Percentiles rank a stretch among this genome's conserved stretches.
Conservation (phyloP, 2,888 invertebrate species). For the Hofmannophila pseudospretella region DNA sequence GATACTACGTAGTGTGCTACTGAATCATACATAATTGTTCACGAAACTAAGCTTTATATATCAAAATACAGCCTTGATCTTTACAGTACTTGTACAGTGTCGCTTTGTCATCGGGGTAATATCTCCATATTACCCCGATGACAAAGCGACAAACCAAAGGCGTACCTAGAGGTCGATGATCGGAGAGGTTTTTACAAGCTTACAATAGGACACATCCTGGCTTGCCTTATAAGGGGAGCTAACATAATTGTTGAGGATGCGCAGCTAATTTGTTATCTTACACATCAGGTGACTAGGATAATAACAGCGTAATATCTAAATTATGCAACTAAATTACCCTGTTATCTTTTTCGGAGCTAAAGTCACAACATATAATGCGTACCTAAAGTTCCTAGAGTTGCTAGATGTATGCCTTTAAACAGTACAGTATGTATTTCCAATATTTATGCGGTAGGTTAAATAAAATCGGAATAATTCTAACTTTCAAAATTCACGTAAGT, state of each 20-base stretch:
- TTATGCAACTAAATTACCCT: background rate
- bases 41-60: slow-evolving; percentile 42
- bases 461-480: too few species aligned
- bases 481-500: too few species aligned
- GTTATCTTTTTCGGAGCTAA: background rate
- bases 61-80: slow-evolving; percentile 50
- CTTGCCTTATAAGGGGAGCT: slow-evolving; percentile 29
- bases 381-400: too few species aligned
- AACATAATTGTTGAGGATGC: slow-evolving; percentile 1
- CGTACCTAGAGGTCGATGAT: slow-evolving; percentile 36
- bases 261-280: background rate
- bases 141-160: slow-evolving; percentile 30
- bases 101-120: too few species aligned
- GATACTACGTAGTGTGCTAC: slow-evolving; percentile 12
- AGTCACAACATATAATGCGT: too few species aligned
- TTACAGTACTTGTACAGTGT: slow-evolving; percentile 18
- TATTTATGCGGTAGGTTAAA: too few species aligned
- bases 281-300: too few species aligned
- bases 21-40: slow-evolving; percentile 16
- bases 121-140: slow-evolving; percentile 37
- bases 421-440: too few species aligned
- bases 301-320: background rate
- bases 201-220: slow-evolving; percentile 29
- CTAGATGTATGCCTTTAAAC: too few species aligned
- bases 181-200: slow-evolving; percentile 27